Evolutionary conservation across 2,797 vertebrate species (phyloP).

Genomic region (Catharus ustulatus): DNA sequence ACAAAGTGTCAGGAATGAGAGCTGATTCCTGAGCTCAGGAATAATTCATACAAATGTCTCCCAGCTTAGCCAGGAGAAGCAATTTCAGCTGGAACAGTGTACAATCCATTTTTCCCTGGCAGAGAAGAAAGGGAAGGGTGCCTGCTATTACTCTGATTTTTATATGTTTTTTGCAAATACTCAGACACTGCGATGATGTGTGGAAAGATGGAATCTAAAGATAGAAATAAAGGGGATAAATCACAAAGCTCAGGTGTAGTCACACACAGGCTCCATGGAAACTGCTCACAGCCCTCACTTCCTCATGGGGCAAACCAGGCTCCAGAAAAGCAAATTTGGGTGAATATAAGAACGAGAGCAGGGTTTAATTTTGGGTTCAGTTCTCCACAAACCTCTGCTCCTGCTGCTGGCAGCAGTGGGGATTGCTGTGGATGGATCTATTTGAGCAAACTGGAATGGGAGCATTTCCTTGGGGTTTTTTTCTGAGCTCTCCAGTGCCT

Average conservation of each 20-base stretch:
- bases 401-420: not conserved
- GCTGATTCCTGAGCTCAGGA: not conserved
- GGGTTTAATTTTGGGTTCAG: not conserved
- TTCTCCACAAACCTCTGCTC: not conserved
- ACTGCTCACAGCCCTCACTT: not conserved
- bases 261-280: not conserved
- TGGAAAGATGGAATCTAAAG: not conserved
- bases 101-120: not conserved
- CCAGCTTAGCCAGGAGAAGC: slow-evolving; percentile 13
- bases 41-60: slow-evolving; percentile 28
- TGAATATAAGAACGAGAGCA: not conserved
- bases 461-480: not conserved
- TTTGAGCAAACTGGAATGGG: not conserved
- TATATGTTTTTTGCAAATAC: not conserved
- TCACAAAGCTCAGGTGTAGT: not conserved
- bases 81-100: not conserved
- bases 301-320: not conserved
- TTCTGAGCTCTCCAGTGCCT: not conserved
- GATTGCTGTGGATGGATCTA: not conserved
- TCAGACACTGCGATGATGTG: not conserved
- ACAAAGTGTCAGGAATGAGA: not conserved
- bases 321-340: not conserved
- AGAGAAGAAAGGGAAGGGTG: not conserved
- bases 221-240: not conserved
- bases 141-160: not conserved